Evolutionary conservation across 2,888 invertebrate species (phyloP), one percentile per base, ranked within the genome.

Genomic region (Diarsia dahlii): DNA sequence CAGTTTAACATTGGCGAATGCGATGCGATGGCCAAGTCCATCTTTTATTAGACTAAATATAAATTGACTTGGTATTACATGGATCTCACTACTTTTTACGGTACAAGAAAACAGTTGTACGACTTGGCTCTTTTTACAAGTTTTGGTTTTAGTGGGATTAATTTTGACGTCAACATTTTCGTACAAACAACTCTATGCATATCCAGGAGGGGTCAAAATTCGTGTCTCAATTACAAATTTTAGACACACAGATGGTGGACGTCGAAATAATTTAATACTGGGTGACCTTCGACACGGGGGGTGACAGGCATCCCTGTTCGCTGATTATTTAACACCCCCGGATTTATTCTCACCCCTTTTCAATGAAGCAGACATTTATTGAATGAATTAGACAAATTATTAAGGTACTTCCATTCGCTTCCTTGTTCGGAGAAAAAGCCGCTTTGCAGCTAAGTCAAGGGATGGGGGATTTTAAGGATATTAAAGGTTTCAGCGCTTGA

Each of bases 281-380:
- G 48, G 54, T n/a, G 75, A 71, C 86, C 84, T 84, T 79, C 84
- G 75, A 74, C 69, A 58, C n/a, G 66, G 66, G 65, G 67, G 70
- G 84, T 48, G 72, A 68, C 50, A 73, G 79, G 79, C 78, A 83
- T 28, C 67, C 67, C 71, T 50, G 73, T 70, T 74, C 80, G 71
- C 71, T 88, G 88, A 86, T 88, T 88, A 86, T 82, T 80, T 75
- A 80, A 84, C 87, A 79, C 81, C 78, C 79, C 68, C 58, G 45
- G 81, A 87, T 87, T 86, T 77, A 86, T 86, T 81, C 48, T 72
- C 79, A 88, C 84, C 88, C 88, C 79, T 86, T 87, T 82, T 86
- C 81, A 84, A 77, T 77, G 70, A 45, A 64, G 48, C 68, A 48
- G 87, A 76, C 81, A 78, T 88, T 86, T 76, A 86, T 88, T 82